Evolutionary conservation across 2,888 invertebrate species (phyloP), one percentile per base, ranked within the genome.

Genomic region (Xanthorhoe spadicearia): DNA sequence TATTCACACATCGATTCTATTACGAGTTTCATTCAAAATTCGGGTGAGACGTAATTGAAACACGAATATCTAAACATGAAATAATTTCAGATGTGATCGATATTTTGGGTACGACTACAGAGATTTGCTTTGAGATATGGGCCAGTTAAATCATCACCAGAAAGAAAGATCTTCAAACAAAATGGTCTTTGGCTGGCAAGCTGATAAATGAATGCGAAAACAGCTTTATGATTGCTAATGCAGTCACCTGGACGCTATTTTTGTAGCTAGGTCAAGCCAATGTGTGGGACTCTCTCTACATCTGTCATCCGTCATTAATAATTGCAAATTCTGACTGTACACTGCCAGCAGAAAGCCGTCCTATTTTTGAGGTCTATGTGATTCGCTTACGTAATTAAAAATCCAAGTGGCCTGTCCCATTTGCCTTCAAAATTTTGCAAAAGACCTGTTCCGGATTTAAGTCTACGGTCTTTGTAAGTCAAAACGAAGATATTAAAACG

Each of bases 241-340:
- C 13, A 43, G 38, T 13, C 13, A 43, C 10, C 38, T 43, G 38
- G 38, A 43, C 38, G 38, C 48, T 48, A 48, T 48, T 48, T 17
- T 48, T 17, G 48, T 48, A 48, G 48, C 48, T 48, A 48, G 48
- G 48, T 17, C 48, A 48, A 17, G 48, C 8, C 48, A 17, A 17
- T 48, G 48, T 48, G 48, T 48, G 48, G 48, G 48, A 17, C 48
- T 17, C 0, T 17, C 0, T 48, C 8, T 8, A 5, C 48, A 48
- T 17, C 48, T 48, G 48, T 17, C 48, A 48, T 17, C 15, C 17
- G 17, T 13, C 43, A 48, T 48, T 10, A 13, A 4, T 43, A 10
- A 13, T 13, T 43, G 13, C 38, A 13, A 43, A 10, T 43, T 43
- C 13, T 43, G 13, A 6, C 2, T 43, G 1, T 23, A 23, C 4